phyloP scores from a whole-genome alignment of 2,113 vertebrate species.

The Sylvilagus bachmani region DNA sequence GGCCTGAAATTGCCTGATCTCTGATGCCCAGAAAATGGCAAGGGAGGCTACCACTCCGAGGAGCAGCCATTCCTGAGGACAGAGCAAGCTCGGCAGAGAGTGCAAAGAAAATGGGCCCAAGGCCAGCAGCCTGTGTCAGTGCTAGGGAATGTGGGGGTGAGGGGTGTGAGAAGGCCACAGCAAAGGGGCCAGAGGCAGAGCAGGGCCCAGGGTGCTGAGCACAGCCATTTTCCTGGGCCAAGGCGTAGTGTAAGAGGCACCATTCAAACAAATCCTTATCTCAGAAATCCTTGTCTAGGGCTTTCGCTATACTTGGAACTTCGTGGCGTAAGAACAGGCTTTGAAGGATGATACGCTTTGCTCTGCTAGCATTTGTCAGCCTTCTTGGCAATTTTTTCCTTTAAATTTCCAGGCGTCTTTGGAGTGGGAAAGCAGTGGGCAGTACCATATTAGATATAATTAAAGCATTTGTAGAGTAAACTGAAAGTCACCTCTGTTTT shows the following conservation, averaged over 20 bases:
- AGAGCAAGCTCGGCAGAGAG: not conserved
- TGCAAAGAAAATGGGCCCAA: constrained; percentile 50
- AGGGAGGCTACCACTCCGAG: constrained; percentile 47
- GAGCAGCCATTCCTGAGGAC: constrained; percentile 40
- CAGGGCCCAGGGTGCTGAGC: not conserved
- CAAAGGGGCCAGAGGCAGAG: constrained; percentile 3
- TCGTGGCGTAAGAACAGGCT: not conserved
- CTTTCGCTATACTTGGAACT: not conserved
- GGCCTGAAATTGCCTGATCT: constrained; percentile 53
- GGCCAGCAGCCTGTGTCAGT: constrained; percentile 65
- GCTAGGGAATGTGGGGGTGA: constrained; percentile 60
- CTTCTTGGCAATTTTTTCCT: constrained; percentile 6
- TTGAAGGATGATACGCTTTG: constrained; percentile 24
- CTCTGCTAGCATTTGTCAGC: not conserved
- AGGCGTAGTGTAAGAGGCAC: not conserved
- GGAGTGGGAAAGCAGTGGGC: not conserved
- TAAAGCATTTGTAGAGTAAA: constrained; percentile 49
- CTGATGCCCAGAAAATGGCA: constrained; percentile 40
- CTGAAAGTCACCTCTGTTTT: constrained; percentile 19
- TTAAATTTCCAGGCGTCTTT: constrained; percentile 46
- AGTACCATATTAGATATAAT: constrained; percentile 32
- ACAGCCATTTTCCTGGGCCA: not conserved
- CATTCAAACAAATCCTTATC: constrained; percentile 53
- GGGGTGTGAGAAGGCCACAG: constrained; percentile 35
- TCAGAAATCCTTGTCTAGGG: not conserved